phyloP scores from a whole-genome alignment of 1,140 invertebrate genomes.

The Cheumatopsyche charites region DNA sequence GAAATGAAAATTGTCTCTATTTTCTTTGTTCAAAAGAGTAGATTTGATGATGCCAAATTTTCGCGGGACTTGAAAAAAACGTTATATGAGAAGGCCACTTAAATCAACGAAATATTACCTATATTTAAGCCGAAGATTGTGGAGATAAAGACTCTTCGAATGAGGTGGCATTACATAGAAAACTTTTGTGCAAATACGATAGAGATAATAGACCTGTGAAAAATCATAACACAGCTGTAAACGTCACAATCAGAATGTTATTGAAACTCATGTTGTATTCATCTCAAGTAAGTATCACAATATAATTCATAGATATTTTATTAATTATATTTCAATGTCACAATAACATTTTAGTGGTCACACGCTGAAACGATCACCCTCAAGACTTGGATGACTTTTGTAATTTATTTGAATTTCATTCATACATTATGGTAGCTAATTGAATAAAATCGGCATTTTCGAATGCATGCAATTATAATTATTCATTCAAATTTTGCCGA shows the following conservation, averaged over 20 bases:
- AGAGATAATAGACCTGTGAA: slow-evolving; percentile 37
- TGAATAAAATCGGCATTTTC: no score
- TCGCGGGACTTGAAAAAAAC: no score
- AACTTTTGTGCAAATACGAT: slow-evolving; percentile 41
- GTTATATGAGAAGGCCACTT: no score
- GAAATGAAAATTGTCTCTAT: no score
- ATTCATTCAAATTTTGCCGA: no score
- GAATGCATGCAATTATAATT: no score
- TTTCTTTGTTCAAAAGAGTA: no score
- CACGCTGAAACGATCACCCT: slow-evolving; percentile 24
- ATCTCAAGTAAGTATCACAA: slow-evolving; percentile 29
- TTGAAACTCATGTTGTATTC: slow-evolving; percentile 38
- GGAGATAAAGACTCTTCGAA: neutral
- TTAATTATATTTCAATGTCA: neutral
- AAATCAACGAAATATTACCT: no score
- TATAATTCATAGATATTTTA: slow-evolving; percentile 9
- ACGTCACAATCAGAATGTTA: slow-evolving; percentile 37
- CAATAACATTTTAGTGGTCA: slow-evolving; percentile 35
- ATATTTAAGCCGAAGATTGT: neutral
- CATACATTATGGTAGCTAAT: slow-evolving; percentile 1
- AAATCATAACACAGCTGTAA: slow-evolving; percentile 37
- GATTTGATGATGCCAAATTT: no score
- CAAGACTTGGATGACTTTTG: slow-evolving; percentile 39
- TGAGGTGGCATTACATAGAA: slow-evolving; percentile 27
- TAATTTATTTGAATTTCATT: slow-evolving; percentile 20